A percentile compares a stretch with the other conserved stretches of the same genome.
These are phyloP conservation scores for Drosophila grimshawi DNA, from an alignment of 1,140 invertebrate species.

Conservation along the genomic window DNA sequence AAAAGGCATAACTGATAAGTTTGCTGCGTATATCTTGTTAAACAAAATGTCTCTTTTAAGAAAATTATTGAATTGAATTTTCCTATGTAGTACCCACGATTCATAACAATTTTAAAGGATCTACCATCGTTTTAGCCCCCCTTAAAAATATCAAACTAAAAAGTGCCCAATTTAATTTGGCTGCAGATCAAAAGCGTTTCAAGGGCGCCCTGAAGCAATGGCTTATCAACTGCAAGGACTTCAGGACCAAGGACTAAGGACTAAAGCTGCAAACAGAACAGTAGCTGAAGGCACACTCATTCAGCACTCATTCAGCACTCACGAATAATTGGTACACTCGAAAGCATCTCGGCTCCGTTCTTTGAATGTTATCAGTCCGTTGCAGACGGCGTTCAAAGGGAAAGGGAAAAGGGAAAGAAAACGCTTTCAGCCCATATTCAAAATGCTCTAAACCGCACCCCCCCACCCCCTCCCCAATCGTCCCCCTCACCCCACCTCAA, in stretches of 20 bases:
- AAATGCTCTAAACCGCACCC: conserved; percentile 45
- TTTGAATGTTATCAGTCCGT: conserved; percentile 75
- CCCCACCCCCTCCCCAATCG: neutral
- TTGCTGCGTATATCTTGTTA: too few relatives aligned
- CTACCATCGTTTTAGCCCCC: too few relatives aligned
- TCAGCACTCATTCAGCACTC: conserved; percentile 46
- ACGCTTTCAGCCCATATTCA: conserved; percentile 71
- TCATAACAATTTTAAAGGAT: too few relatives aligned
- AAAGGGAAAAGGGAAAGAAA: conserved; percentile 10
- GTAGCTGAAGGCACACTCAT: neutral
- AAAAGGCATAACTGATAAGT: too few relatives aligned
- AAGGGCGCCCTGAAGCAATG: conserved; percentile 5
- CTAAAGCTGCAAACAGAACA: neutral
- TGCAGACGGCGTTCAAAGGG: conserved; percentile 56
- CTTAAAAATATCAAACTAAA: neutral
- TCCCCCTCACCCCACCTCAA: too few relatives aligned
- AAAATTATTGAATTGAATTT: too few relatives aligned
- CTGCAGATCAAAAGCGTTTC: conserved; percentile 32
- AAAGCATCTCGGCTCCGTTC: conserved; percentile 32
- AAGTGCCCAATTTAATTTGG: neutral
- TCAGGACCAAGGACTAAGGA: neutral
- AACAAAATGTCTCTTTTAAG: too few relatives aligned
- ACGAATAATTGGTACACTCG: conserved; percentile 63
- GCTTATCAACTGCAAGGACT: neutral
- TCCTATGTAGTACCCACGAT: too few relatives aligned